Conservation (phyloP, 2,888 invertebrate genomes). For the Amiota minor region DNA sequence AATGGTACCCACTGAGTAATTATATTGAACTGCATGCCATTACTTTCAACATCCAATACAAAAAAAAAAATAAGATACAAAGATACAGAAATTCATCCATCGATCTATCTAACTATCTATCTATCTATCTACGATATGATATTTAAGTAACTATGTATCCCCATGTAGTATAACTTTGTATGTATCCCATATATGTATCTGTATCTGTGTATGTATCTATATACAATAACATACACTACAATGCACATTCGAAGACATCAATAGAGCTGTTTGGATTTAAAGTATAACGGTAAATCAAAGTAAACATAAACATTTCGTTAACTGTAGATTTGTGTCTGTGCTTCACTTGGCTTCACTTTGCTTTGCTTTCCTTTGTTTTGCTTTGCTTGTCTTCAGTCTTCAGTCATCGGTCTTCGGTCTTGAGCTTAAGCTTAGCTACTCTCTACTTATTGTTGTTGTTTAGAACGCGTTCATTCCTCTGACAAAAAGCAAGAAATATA, state of each 20-base stretch:
- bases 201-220: neutral
- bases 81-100: too few species aligned
- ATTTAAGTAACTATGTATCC: neutral
- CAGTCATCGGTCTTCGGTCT: conserved; percentile 28
- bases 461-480: neutral
- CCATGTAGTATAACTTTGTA: too few species aligned
- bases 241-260: neutral
- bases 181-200: too few species aligned
- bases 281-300: conserved; percentile 66
- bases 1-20: conserved; percentile 7
- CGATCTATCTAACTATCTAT: neutral
- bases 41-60: neutral
- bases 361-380: neutral
- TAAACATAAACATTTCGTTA: conserved; percentile 62
- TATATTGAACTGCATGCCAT: conserved; percentile 10
- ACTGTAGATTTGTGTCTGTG: conserved; percentile 21
- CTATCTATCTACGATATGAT: neutral
- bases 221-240: neutral
- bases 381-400: conserved; percentile 22
- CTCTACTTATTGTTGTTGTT: conserved; percentile 15
- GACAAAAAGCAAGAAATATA: conserved; percentile 22
- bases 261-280: conserved; percentile 8
- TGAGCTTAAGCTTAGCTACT: conserved; percentile 27
- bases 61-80: too few species aligned
- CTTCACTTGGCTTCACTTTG: too few species aligned